Evolutionary conservation across 2,888 invertebrate genomes (phyloP).

Genomic region (Hecatera dysodea): DNA sequence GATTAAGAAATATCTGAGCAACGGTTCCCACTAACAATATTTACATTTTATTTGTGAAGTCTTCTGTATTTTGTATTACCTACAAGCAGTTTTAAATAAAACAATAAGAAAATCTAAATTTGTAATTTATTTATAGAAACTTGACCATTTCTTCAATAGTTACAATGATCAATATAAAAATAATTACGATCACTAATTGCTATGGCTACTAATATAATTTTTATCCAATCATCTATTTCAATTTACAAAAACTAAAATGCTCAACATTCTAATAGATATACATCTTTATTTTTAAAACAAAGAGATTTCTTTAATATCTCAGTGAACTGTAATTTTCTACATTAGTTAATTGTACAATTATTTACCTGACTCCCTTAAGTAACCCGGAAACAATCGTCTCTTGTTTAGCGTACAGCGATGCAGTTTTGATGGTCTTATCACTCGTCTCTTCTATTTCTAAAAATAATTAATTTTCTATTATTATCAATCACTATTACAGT

Average conservation of each 20-base stretch:
- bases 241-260: too few species aligned
- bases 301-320: not conserved
- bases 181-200: too few species aligned
- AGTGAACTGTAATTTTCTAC: not conserved
- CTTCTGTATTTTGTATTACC: too few species aligned
- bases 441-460: conserved; percentile 84
- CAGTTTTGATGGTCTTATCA: conserved; percentile 85
- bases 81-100: too few species aligned
- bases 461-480: conserved; percentile 7
- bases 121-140: too few species aligned
- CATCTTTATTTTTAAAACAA: not conserved
- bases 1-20: not conserved
- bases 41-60: too few species aligned
- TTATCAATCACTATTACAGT: accelerated
- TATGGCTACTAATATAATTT: too few species aligned
- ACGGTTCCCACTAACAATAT: not conserved
- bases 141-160: too few species aligned
- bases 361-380: conserved; percentile 90
- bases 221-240: too few species aligned
- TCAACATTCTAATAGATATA: too few species aligned
- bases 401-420: conserved; percentile 86
- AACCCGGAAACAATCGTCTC: conserved; percentile 87
- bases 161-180: too few species aligned
- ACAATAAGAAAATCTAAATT: too few species aligned
- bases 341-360: conserved; percentile 2